Evolutionary conservation across 2,888 invertebrate species (phyloP).

Genomic region (Aethes cnicana): DNA sequence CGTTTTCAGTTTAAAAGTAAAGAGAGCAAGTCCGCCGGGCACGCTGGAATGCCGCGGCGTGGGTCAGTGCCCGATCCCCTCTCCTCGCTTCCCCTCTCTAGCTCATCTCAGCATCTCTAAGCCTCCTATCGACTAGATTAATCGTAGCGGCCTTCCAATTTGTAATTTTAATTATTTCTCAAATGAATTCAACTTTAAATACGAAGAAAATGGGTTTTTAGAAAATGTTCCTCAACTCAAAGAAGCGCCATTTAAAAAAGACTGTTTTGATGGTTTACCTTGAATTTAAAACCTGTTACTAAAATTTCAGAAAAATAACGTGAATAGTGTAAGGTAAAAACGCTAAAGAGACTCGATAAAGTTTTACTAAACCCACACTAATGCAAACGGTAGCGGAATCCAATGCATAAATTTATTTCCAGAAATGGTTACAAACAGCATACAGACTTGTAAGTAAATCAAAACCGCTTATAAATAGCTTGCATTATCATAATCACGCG

Average conservation of each 20-base stretch:
- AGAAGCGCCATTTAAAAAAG: too few species aligned
- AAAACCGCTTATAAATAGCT: constrained; percentile 73
- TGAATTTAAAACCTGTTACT: too few species aligned
- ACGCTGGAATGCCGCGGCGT: constrained; percentile 69
- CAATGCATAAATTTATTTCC: constrained; percentile 71
- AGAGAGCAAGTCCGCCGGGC: constrained; percentile 71
- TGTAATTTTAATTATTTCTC: constrained; percentile 39
- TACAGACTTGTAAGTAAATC: constrained; percentile 68
- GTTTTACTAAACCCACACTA: constrained; percentile 69
- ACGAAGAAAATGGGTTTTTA: neutral
- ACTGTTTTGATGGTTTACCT: too few species aligned
- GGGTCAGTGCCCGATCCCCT: constrained; percentile 74
- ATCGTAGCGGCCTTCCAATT: constrained; percentile 63
- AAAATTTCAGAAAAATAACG: too few species aligned
- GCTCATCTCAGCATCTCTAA: constrained; percentile 66
- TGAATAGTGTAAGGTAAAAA: constrained; percentile 49
- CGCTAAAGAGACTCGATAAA: constrained; percentile 53
- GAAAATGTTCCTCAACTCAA: too few species aligned
- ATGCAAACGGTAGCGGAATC: constrained; percentile 70
- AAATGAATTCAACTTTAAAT: neutral
- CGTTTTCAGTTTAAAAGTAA: constrained; percentile 51
- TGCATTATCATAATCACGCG: constrained; percentile 74
- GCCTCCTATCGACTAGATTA: constrained; percentile 73
- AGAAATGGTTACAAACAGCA: constrained; percentile 63
- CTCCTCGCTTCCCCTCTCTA: constrained; percentile 43